phyloP scores from a whole-genome alignment of 2,888 invertebrate species.

The Agrotis ipsilon region DNA sequence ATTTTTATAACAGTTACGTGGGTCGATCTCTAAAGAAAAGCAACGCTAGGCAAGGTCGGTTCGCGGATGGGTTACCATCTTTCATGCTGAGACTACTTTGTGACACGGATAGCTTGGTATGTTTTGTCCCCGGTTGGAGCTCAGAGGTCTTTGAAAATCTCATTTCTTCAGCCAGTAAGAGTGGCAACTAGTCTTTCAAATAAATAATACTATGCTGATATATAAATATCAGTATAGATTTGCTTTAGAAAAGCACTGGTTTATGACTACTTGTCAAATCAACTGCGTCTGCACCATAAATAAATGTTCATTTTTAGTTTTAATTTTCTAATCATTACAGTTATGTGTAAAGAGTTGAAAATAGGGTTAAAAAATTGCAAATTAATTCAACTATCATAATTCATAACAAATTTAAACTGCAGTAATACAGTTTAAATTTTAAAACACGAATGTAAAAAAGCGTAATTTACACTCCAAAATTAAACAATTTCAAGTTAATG shows the following conservation, averaged over 20 bases:
- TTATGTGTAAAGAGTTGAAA: not conserved
- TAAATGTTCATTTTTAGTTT: no score
- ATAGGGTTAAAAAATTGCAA: not conserved
- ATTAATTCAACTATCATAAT: no score
- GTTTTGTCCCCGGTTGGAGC: not conserved
- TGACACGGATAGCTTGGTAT: not conserved
- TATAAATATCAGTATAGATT: not conserved
- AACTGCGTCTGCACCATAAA: no score
- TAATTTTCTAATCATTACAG: no score
- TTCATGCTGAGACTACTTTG: not conserved
- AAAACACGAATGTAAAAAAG: not conserved
- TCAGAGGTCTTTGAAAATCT: no score
- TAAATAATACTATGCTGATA: not conserved
- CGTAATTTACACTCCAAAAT: constrained; percentile 1
- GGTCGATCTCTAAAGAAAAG: not conserved
- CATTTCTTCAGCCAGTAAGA: not conserved
- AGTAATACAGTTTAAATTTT: not conserved
- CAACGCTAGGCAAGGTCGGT: not conserved
- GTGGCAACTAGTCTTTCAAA: not conserved
- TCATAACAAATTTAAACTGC: not conserved
- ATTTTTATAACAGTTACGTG: not conserved
- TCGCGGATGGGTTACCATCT: not conserved
- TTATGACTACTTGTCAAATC: no score
- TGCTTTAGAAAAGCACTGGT: not conserved
- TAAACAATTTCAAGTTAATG: constrained; percentile 8